Percentiles rank a stretch among this genome's conserved stretches.
These are phyloP conservation scores for Halichondria panicea DNA, from an alignment of 37 sponge, comb jelly and placozoan species.

Conservation along the genomic window DNA sequence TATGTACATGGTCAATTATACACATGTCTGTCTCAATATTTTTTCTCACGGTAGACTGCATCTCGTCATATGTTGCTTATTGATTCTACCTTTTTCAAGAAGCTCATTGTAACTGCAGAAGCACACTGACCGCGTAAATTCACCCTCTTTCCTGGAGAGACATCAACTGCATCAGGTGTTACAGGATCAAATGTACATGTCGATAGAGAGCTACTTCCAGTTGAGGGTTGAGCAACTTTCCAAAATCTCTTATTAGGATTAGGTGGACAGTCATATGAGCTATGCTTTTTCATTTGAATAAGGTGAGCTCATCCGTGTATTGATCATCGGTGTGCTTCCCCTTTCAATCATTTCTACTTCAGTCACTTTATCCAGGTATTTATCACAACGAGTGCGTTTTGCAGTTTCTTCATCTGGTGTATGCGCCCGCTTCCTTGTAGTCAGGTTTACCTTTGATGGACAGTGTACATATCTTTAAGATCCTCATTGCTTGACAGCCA, in stretches of 20 bases:
- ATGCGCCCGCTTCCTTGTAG: background rate
- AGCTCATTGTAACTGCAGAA: no score
- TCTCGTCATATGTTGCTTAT: no score
- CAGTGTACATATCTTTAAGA: background rate
- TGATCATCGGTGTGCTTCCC: constrained; percentile 3
- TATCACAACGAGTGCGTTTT: background rate
- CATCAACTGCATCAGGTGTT: no score
- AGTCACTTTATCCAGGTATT: constrained; percentile 18
- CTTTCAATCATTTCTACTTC: constrained; percentile 9
- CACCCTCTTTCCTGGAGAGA: no score
- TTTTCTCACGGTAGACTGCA: no score
- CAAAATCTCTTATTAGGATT: constrained; percentile 22
- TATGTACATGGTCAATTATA: no score
- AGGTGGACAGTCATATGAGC: background rate
- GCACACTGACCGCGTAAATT: no score
- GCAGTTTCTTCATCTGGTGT: background rate
- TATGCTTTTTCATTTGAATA: constrained; percentile 15
- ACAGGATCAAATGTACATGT: no score
- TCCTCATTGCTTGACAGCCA: constrained; percentile 6
- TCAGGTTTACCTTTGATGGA: background rate
- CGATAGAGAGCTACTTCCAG: background rate
- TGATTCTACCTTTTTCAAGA: no score
- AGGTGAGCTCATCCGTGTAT: constrained; percentile 11
- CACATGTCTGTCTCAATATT: no score
- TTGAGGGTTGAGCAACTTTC: background rate